Evolutionary conservation across 2,113 vertebrate genomes (phyloP), one percentile per base, ranked within the genome.

Genomic region (Sitta europaea): DNA sequence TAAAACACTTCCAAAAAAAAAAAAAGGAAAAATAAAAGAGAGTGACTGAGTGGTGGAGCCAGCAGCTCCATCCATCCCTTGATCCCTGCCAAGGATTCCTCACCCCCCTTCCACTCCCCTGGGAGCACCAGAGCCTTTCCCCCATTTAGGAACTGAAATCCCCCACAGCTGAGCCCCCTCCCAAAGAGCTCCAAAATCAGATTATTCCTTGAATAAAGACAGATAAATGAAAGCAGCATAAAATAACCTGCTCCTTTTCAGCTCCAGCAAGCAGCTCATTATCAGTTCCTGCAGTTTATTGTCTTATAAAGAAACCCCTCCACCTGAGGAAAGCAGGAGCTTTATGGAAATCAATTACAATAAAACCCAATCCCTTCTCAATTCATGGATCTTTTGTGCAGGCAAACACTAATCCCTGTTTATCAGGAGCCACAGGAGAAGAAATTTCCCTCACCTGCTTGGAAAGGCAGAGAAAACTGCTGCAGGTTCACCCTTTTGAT

Each of bases 81-180:
- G 59, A 29, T 57, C 55, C 29, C 68, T 45, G 24, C 14, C 14
- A 27, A 20, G 1, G 40, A 38, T 38, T n/a, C 77, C 82, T 85
- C 59, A 57, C 20, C 59, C 70, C 58, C n/a, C 29, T 28, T 4
- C 68, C 8, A 5, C 22, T 42, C 18, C 28, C 27, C 21, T 2
- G 40, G 18, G 4, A 55, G 28, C 54, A 20, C 38, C 68, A 36
- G 15, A 7, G n/a, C 53, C 36, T 53, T n/a, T 11, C 13, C 59
- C 42, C 42, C 29, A 5, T 4, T n/a, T 1, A 11, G 14, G 7
- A 31, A 15, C 22, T 1, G 0, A 0, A 14, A 29, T 25, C 31
- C 43, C 38, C 42, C 78, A 5, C 1, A 31, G 48, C 62, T 5
- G 27, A 45, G 47, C 3, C 8, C 12, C 4, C 42, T 12, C 33